Evolutionary conservation across 2,888 invertebrate genomes (phyloP).

Genomic region (Eulithis prunata): DNA sequence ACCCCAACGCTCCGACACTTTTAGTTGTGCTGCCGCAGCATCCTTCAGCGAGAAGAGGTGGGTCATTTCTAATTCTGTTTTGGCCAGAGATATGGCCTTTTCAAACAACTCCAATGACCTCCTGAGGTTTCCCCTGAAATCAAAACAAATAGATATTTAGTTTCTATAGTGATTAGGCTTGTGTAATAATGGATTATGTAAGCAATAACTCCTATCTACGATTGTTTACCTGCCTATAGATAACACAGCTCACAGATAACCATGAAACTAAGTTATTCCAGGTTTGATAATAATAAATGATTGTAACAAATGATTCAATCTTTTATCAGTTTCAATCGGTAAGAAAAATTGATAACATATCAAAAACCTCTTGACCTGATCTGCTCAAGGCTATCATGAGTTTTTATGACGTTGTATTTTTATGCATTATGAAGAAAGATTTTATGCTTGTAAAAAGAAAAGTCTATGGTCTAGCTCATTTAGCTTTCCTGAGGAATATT

Average conservation of each 20-base stretch:
- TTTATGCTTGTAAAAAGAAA: background rate
- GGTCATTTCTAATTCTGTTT: constrained; percentile 94
- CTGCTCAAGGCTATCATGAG: constrained; percentile 15
- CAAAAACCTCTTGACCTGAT: constrained; percentile 21
- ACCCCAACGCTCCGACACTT: constrained; percentile 91
- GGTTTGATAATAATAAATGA: constrained; percentile 14
- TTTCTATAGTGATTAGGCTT: background rate
- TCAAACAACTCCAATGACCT: constrained; percentile 94
- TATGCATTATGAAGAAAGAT: background rate
- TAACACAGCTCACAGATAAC: constrained; percentile 35
- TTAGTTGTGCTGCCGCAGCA: constrained; percentile 95
- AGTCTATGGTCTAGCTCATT: background rate
- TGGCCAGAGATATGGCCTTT: constrained; percentile 93
- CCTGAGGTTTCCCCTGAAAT: constrained; percentile 91
- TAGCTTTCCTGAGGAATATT: no score
- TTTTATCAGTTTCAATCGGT: constrained; percentile 24
- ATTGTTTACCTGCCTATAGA: constrained; percentile 42
- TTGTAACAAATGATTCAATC: constrained; percentile 17
- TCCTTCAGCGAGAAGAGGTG: constrained; percentile 95
- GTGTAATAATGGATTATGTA: constrained; percentile 23
- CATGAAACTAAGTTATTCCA: constrained; percentile 11
- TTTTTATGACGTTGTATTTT: background rate
- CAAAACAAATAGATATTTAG: constrained; percentile 17
- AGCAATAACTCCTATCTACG: constrained; percentile 32
- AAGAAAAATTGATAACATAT: constrained; percentile 26